Evolutionary conservation across 2,888 invertebrate species (phyloP), one percentile per base, ranked within the genome.

Genomic region (Thera britannica): DNA sequence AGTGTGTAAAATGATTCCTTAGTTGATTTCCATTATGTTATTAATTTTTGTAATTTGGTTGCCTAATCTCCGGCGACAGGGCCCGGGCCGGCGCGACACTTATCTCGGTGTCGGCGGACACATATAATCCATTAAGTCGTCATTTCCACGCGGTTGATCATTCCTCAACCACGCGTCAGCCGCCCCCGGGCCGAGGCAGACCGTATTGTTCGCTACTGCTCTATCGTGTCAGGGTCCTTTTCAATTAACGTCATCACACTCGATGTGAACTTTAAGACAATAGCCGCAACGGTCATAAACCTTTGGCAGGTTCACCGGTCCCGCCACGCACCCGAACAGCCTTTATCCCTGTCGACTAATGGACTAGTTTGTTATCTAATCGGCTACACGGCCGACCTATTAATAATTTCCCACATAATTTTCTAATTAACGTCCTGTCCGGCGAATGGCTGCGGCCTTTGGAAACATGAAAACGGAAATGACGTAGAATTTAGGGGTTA

Each of bases 91-190:
- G 79, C 81, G 88, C 88, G 92, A 92, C 93, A 93, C 91, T 93
- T 93, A 93, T 93, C 93, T 91, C 83, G 86, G 87, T 90, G 91
- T 92, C 92, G 88, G 85, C 84, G 87, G 90, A 93, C 93, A 93
- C 87, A 91, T 89, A 91, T 93, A 91, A 93, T 93, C 93, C 93
- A 93, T 93, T 93, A 93, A 93, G 90, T 92, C 93, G 92, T 93
- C 93, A 93, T 93, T 93, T 93, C 92, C 92, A 93, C 90, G 79
- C 86, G 83, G 91, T 83, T 92, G 92, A 89, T 92, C 90, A 93
- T 93, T 93, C 91, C 84, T 93, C 91, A 92, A 91, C 90, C 91
- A 90, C 90, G 89, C 90, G 89, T 92, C 90, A 87, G 84, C 88
- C 90, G 92, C 92, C 90, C 89, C 87, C 89, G 86, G 80, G 78